Base-by-base conservation (phyloP, 2,888 invertebrate species). In the Eupithecia vulgata region DNA sequence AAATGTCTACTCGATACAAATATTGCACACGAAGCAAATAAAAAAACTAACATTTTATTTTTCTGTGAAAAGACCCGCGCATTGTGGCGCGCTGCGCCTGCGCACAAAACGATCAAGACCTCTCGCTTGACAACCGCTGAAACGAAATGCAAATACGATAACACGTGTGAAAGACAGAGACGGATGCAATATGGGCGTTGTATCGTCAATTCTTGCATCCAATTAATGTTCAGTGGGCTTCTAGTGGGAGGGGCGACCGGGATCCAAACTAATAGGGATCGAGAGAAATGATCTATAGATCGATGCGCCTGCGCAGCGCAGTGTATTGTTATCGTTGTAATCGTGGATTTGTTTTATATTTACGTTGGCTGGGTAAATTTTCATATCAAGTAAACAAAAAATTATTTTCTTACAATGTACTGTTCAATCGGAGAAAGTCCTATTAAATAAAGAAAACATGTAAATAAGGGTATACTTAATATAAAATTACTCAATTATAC, bases 191-290 rank as follows among this genome's bases (percentile, higher is more conserved):
- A 87, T 87, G 90, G 94, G 94, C 94, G 94, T 91, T 89, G 81
- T 90, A 82, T 85, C 86, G 84, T 90, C 87, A 84, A 90, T 85
- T 89, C 89, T 89, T 82, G 87, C 88, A 87, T 88, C 94, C 94
- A 94, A 94, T 94, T 94, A 92, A 94, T 92, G 94, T 85, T 93
- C 93, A 94, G 91, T 93, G 94, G 91, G 92, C 92, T 93, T 93
- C 87, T 81, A 83, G 87, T 85, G 85, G 94, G 94, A 91, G 94
- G 92, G 85, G 92, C 90, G 80, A 84, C 52, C 78, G 80, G 83
- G 88, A 88, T 89, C 87, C 90, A 91, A 87, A 87, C 93, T 93
- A 94, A 94, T 93, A 91, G 91, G 90, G 90, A 91, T 91, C 89
- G 89, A 92, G 90, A 83, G 87, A 88, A 48, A 94, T 94, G 94